Evolutionary conservation across 1,140 invertebrate species (phyloP).

Genomic region (Oncopeltus fasciatus): DNA sequence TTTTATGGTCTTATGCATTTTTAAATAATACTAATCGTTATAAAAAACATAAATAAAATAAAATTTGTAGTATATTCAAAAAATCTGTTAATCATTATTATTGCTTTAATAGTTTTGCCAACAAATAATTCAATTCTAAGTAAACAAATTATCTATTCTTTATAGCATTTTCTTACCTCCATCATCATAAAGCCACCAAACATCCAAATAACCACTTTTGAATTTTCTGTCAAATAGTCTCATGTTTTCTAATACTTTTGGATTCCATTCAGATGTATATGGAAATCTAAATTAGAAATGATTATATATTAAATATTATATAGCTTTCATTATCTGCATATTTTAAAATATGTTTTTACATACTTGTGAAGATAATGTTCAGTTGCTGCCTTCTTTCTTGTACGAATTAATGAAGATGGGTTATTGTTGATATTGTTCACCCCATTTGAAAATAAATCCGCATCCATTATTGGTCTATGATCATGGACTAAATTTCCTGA

Average conservation of each 20-base stretch:
- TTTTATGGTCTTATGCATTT: no score
- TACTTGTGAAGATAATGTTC: neutral
- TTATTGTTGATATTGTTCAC: no score
- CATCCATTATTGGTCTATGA: constrained; percentile 3
- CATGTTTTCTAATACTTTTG: constrained; percentile 20
- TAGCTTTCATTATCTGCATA: no score
- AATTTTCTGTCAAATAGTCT: constrained; percentile 29
- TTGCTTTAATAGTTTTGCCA: no score
- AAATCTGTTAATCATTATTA: no score
- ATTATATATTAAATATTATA: no score
- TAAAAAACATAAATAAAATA: no score
- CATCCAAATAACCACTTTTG: constrained; percentile 42
- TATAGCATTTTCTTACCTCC: constrained; percentile 37
- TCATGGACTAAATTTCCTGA: constrained; percentile 15
- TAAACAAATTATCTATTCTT: no score
- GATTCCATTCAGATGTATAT: constrained; percentile 16
- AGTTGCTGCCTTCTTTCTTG: constrained; percentile 2
- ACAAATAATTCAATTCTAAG: no score
- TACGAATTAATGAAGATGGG: neutral
- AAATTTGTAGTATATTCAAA: no score
- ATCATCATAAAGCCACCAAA: constrained; percentile 61
- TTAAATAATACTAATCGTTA: no score
- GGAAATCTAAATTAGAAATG: constrained; percentile 15
- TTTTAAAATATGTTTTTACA: neutral
- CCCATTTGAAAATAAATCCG: neutral